Conservation (phyloP, 35 echinoderm and acorn worm genomes). For the Apostichopus parvimensis region DNA sequence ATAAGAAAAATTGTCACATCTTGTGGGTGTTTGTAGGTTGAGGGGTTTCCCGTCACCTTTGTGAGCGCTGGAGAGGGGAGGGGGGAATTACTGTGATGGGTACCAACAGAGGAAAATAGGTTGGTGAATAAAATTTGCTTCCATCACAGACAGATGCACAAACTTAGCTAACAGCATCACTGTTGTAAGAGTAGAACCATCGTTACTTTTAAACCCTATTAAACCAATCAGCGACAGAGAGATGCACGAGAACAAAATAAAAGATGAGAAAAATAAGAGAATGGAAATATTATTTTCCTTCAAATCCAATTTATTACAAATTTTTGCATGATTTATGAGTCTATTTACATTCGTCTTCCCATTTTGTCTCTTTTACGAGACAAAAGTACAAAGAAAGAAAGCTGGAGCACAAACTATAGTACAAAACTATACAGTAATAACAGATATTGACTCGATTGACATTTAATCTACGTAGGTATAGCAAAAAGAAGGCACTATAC, state of each 20-base stretch:
- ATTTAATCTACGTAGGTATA: background rate
- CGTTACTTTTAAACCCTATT: no score
- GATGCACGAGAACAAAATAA: background rate
- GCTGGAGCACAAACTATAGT: background rate
- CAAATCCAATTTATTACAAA: slow-evolving; percentile 25
- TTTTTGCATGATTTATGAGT: slow-evolving; percentile 31
- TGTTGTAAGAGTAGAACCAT: no score
- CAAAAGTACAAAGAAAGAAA: slow-evolving; percentile 16
- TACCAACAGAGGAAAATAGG: no score
- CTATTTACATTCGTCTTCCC: slow-evolving; percentile 17
- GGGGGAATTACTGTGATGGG: no score
- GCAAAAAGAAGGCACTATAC: slow-evolving; percentile 19
- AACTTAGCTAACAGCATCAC: no score
- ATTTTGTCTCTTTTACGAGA: no score
- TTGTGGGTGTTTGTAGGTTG: no score
- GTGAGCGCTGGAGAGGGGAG: no score
- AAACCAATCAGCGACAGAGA: background rate
- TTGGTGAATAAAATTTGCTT: no score
- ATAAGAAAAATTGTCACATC: no score
- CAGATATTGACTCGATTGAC: slow-evolving; percentile 6
- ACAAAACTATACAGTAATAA: slow-evolving; percentile 26
- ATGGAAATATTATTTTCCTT: background rate
- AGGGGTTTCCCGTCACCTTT: no score
- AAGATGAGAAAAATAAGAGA: background rate
- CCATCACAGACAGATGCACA: no score